Evolutionary conservation across 2,113 vertebrate species (phyloP), one percentile per base, ranked within the genome.

Genomic region (Labrus mixtus): DNA sequence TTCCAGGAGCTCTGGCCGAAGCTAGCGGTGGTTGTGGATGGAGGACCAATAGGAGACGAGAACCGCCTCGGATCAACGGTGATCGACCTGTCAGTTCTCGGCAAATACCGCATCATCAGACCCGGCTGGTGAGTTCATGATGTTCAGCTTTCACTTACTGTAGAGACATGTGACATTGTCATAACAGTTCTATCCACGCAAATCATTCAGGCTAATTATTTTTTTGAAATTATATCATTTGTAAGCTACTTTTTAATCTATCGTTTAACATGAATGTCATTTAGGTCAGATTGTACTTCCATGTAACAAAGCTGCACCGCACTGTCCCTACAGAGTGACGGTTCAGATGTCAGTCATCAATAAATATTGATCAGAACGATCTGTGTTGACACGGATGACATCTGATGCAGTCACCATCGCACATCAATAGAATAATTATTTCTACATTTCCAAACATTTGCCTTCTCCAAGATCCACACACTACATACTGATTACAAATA

Each of bases 1-100:
- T 99, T 99, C 88, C 89, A 95, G 76, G 96, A 97, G 3, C 91
- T 99, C 57, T 99, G 97, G 98, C 95, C 97, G 65, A 94, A 91
- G 10, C 84, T 99, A 53, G 95, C 96, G 3, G 70, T 99, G 54
- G 92, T 99, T 57, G 90, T 99, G 13, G 97, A 99, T 20, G 97
- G 96, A 0, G 97, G 98, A 8, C 96, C 95, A 0, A 92, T 96
- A 79, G 96, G 95, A 53, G 95, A 96, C 22, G 25, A 94, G 79
- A 97, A 93, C 79, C 96, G 98, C 8, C 86, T 97, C 5, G 98
- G 98, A 0, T 99, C 98, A 0, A 99, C 98, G 2, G 98, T 99
- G 68, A 91, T 99, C 4, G 95, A 98, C 58, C 91, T 99, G 0
- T 97, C 97, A 2, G 93, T 95, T 0, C 76, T 93, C 0, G 96